These are phyloP conservation scores for Oscheius sp. DNA, from an alignment of 2,888 invertebrate genomes.

Conservation along the genomic window DNA sequence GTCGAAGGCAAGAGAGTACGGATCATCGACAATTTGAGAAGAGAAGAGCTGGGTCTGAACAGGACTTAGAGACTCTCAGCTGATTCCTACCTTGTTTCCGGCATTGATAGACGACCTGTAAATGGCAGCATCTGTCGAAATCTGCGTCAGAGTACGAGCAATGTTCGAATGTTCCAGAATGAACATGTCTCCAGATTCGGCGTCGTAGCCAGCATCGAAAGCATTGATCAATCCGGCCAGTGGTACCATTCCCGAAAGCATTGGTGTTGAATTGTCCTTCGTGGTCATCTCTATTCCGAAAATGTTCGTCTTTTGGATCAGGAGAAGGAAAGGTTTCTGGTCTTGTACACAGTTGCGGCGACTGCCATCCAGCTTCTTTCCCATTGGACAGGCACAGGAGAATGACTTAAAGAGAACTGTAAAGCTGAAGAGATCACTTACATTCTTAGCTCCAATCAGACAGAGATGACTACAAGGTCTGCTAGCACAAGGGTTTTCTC, in stretches of 20 bases:
- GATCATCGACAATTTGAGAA: conserved; percentile 80
- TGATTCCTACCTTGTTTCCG: conserved; percentile 76
- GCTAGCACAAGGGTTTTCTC: conserved; percentile 82
- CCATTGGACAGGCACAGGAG: conserved; percentile 91
- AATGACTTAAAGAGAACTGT: conserved; percentile 75
- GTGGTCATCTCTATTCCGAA: conserved; percentile 79
- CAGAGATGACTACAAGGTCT: conserved; percentile 89
- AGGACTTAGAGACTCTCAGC: conserved; percentile 78
- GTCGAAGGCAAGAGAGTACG: conserved; percentile 91
- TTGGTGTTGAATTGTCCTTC: conserved; percentile 77
- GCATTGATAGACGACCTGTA: conserved; percentile 76
- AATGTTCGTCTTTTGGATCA: conserved; percentile 90
- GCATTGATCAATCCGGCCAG: conserved; percentile 79
- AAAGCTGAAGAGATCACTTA: conserved; percentile 16
- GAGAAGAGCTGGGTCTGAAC: conserved; percentile 55
- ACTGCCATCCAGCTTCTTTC: conserved; percentile 75
- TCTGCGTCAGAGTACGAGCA: conserved; percentile 64
- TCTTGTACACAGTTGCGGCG: conserved; percentile 77
- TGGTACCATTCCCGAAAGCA: conserved; percentile 75
- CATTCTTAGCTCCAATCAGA: conserved; percentile 80
- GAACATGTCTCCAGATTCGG: conserved; percentile 79
- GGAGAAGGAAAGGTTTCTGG: conserved; percentile 88
- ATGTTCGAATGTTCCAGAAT: conserved; percentile 76
- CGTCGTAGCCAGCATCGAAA: conserved; percentile 90
- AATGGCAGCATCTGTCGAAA: conserved; percentile 67